phyloP scores from a whole-genome alignment of 2,888 invertebrate genomes.

The Elgonia sp. region DNA sequence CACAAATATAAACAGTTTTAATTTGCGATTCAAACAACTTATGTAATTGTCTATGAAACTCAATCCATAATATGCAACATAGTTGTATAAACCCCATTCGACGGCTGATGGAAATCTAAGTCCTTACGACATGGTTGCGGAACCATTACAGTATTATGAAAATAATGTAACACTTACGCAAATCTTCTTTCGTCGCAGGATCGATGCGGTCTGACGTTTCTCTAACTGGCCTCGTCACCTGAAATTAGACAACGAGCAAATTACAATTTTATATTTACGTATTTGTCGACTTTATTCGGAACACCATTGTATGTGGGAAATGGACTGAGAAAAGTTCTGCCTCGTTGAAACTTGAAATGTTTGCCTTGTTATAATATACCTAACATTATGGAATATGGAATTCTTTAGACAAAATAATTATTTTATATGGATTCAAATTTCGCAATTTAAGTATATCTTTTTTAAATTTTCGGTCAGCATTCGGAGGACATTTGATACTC shows the following conservation, averaged over 20 bases:
- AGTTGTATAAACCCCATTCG: slow-evolving; percentile 27
- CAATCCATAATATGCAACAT: slow-evolving; percentile 16
- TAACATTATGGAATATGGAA: background rate
- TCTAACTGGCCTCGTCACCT: slow-evolving; percentile 74
- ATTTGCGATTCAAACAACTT: slow-evolving; percentile 43
- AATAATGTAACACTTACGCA: slow-evolving; percentile 83
- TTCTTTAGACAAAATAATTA: background rate
- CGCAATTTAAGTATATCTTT: no score
- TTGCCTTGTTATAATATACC: background rate
- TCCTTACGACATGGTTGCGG: slow-evolving; percentile 51
- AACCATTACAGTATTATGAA: slow-evolving; percentile 66
- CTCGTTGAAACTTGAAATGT: slow-evolving; percentile 39
- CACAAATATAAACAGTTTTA: slow-evolving; percentile 33
- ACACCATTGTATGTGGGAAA: background rate
- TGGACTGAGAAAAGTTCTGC: slow-evolving; percentile 57
- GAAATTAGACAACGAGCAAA: slow-evolving; percentile 50
- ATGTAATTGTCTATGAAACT: slow-evolving; percentile 50
- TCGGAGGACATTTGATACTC: background rate
- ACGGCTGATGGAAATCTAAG: slow-evolving; percentile 58
- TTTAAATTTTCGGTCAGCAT: background rate
- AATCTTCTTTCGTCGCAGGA: slow-evolving; percentile 83
- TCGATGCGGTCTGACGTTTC: slow-evolving; percentile 79
- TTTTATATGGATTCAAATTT: background rate
- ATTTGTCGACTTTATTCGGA: slow-evolving; percentile 1
- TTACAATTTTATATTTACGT: slow-evolving; percentile 18